Conservation (phyloP, 2,797 vertebrate genomes). For the Acrocephalus scirpaceus region DNA sequence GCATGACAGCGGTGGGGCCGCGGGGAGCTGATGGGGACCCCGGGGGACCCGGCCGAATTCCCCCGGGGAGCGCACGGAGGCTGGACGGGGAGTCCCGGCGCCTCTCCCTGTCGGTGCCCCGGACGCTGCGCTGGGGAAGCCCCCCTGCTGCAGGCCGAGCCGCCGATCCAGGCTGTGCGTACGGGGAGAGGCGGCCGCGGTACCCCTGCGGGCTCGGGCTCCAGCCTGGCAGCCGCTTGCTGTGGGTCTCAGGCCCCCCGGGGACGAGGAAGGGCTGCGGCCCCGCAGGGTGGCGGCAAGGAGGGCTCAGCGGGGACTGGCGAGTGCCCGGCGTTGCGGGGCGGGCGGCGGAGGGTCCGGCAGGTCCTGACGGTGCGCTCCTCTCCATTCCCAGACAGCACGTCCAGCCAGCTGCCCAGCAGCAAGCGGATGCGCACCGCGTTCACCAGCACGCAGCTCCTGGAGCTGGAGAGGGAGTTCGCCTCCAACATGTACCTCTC, state of each 20-base stretch:
- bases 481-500: slow-evolving; percentile 99
- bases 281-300: neutral
- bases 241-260: fast-evolving
- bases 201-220: neutral
- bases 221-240: neutral
- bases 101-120: no score
- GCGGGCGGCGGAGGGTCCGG: neutral
- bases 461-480: slow-evolving; percentile 97
- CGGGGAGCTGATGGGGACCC: neutral
- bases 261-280: no score
- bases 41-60: no score
- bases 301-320: neutral
- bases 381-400: slow-evolving; percentile 82
- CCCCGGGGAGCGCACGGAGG: neutral
- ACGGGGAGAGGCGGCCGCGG: no score
- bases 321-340: neutral
- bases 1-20: neutral
- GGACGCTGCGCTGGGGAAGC: neutral
- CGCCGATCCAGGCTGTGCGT: neutral
- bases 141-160: neutral
- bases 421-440: slow-evolving; percentile 99
- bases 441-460: slow-evolving; percentile 97
- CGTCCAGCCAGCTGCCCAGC: slow-evolving; percentile 90
- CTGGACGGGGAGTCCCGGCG: neutral
- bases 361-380: slow-evolving; percentile 3